Base-by-base conservation (phyloP, 2,113 vertebrate genomes). In the Spermophilus dauricus region DNA sequence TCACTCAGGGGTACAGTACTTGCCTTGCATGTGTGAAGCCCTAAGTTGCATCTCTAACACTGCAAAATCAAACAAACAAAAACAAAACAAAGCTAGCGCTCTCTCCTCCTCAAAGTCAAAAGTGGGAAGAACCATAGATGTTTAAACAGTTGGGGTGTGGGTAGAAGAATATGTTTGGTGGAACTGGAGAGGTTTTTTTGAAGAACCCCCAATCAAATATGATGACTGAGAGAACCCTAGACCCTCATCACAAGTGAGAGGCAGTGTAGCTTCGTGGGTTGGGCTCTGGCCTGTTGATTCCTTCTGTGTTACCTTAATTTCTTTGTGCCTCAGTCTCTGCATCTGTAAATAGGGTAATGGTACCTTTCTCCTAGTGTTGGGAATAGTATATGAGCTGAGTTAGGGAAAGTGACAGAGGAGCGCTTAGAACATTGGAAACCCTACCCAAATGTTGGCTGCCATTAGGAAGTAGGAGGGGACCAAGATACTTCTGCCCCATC, bases 151-250 rank as follows among this genome's bases (percentile, higher is more conserved):
- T 22, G 65, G 67, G 2, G 9, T 18, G 53, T 28, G 48, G 28
- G 17, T 10, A 16, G 76, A 13, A 75, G 72, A 75, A n/a, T n/a
- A 22, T 11, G 4, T 18, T 28, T 14, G 65, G 42, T 73, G 76
- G 34, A 45, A 14, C 67, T 73, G 42, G 32, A 42, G 53, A 39
- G 37, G n/a, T 34, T 48, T 70, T 69, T 22, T 14, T 20, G 48
- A 92, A 73, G 26, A 65, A 13, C 48, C n/a, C 83, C n/a, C 61
- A 86, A 56, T 34, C 45, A 2, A 1, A 8, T 8, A 32, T 34
- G 2, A 32, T 42, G 24, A 2, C 48, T 28, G 12, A 37, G 26
- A 8, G 2, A 1, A 5, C 1, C 26, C 3, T 7, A 63, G 61
- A 63, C 13, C 30, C 34, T 18, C 11, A 34, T 42, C 16, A n/a